These are phyloP conservation scores for Dendrolimus houi DNA, from an alignment of 2,888 invertebrate species.

Conservation along the genomic window DNA sequence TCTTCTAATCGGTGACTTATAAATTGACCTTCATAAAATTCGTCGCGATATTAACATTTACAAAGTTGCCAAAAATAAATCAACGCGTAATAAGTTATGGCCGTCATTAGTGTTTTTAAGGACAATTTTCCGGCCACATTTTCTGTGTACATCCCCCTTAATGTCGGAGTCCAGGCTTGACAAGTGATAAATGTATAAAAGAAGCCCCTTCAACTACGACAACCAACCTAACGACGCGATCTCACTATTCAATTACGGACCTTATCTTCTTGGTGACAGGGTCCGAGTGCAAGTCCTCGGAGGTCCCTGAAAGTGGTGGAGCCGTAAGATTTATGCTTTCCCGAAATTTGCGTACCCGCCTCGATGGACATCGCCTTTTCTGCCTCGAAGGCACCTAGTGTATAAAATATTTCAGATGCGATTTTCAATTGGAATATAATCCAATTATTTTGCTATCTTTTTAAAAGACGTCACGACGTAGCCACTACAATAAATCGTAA, in stretches of 20 bases:
- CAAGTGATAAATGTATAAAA: conserved; percentile 34
- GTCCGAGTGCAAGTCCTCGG: neutral
- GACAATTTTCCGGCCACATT: neutral
- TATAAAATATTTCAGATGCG: too few species aligned
- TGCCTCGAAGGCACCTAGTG: neutral
- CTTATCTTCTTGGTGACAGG: conserved; percentile 5
- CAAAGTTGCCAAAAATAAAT: too few species aligned
- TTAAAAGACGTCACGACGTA: too few species aligned
- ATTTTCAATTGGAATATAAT: too few species aligned
- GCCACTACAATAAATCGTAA: too few species aligned
- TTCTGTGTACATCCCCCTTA: conserved; percentile 4
- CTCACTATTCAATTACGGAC: conserved; percentile 6
- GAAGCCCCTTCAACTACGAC: conserved; percentile 7
- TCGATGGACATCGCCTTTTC: neutral
- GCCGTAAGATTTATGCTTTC: neutral
- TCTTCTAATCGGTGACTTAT: too few species aligned
- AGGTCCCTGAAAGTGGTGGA: neutral
- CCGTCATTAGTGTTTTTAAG: neutral
- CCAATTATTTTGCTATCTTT: too few species aligned
- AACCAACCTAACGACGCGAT: conserved; percentile 4
- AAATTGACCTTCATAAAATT: too few species aligned
- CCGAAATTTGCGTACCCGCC: neutral
- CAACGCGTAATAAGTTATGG: neutral
- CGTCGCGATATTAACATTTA: too few species aligned
- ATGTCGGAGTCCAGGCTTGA: conserved; percentile 18